Evolutionary conservation across 1,140 invertebrate species (phyloP).

Genomic region (Drosophila tsacasi): DNA sequence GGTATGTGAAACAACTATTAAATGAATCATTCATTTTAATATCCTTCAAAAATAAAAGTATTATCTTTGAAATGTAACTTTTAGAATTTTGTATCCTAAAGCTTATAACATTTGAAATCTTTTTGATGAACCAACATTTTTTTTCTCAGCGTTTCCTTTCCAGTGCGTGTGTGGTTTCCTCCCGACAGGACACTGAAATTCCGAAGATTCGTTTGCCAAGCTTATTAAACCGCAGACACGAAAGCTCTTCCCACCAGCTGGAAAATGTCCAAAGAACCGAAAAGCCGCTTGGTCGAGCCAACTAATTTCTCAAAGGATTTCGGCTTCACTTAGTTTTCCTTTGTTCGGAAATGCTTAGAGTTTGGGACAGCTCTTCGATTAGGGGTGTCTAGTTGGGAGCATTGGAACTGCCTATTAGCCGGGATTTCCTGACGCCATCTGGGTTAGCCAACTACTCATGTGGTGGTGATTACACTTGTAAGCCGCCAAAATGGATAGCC

Average conservation of each 20-base stretch:
- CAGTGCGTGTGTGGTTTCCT: conserved; percentile 36
- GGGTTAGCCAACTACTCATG: conserved; percentile 48
- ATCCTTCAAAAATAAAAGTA: too few relatives aligned
- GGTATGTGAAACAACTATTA: neutral
- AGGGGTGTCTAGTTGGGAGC: conserved; percentile 13
- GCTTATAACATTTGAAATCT: too few relatives aligned
- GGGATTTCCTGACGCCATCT: conserved; percentile 60
- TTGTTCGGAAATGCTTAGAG: conserved; percentile 38
- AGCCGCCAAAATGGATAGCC: conserved; percentile 64
- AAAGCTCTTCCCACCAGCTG: conserved; percentile 11
- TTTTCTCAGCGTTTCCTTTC: neutral
- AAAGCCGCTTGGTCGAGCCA: conserved; percentile 26
- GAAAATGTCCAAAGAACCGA: conserved; percentile 41
- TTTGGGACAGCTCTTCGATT: conserved; percentile 34
- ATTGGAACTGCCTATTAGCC: conserved; percentile 58
- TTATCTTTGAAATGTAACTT: too few relatives aligned
- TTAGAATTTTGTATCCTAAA: too few relatives aligned
- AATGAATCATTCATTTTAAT: neutral
- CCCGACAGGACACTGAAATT: conserved; percentile 28
- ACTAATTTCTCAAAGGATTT: conserved; percentile 80
- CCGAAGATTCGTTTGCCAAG: conserved; percentile 13
- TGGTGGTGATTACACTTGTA: conserved; percentile 65
- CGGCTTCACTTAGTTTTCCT: conserved; percentile 48
- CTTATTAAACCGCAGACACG: conserved; percentile 49
- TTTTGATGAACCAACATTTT: too few relatives aligned